Base-by-base conservation (phyloP, 2,888 invertebrate species). In the Pristionchus japonicus region DNA sequence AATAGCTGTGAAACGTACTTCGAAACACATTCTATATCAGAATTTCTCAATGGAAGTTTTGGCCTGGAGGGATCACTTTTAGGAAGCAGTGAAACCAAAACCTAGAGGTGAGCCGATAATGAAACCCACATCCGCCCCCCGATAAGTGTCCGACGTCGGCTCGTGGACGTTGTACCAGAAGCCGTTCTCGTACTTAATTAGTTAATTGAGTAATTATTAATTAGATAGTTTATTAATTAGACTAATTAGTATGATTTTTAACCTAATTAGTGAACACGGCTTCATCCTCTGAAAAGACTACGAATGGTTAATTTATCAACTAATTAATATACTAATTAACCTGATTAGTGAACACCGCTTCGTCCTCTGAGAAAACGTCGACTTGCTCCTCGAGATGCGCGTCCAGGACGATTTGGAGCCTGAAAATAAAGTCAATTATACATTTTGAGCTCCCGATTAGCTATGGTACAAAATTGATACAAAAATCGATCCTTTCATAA, bases 331-430 rank as follows among this genome's bases (percentile, higher is more conserved):
- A 13, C 11, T 11, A 43, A 11, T 6, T 11, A 3, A 77, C 77
- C 47, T 43, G 77, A 43, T 77, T 77, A 1, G 77, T 77, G 27
- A 77, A 77, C 9, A 77, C 27, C 9, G 40, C 37, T 3, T 43
- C 85, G 4, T 40, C 40, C n/a, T 57, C 64, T 1, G 85, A 82
- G 85, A 86, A 86, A 9, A 37, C 89, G 85, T 91, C 90, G 40
- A 90, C 89, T 67, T 93, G 92, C 84, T 93, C 93, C 77, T 93
- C 93, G 20, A 90, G 74, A 88, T 93, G 93, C 27, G 92, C 90
- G 86, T 93, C 93, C 15, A 93, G 91, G 70, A 92, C 91, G 37
- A 93, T 89, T 89, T 93, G 92, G 4, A 93, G 89, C 15, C 91
- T 90, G 40, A 86, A 91, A 61, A 52, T n/a, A n/a, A n/a, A n/a